Conservation (phyloP, 1,140 invertebrate genomes). For the Cylas formicarius region DNA sequence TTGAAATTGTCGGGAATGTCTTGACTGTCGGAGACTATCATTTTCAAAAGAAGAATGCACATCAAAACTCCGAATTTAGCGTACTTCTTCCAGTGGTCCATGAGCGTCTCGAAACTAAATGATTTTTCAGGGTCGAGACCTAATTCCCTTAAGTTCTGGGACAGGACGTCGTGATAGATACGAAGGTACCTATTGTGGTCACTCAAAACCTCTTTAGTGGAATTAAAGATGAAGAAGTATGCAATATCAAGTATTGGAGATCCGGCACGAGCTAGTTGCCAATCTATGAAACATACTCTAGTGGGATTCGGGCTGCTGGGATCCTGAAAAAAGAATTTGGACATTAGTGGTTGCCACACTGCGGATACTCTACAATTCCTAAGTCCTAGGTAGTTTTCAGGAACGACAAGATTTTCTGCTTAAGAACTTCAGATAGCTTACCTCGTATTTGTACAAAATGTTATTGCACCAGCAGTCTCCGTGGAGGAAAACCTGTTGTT, state of each 20-base stretch:
- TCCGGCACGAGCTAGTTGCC: conserved; percentile 47
- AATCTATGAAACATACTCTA: conserved; percentile 46
- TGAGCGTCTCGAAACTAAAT: conserved; percentile 42
- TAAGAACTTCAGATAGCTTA: too few species aligned
- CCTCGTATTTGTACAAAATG: conserved; percentile 48
- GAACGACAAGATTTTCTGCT: too few species aligned
- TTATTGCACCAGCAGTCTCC: conserved; percentile 51
- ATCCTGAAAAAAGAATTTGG: too few species aligned
- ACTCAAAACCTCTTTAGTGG: too few species aligned
- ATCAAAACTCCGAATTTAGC: conserved; percentile 16
- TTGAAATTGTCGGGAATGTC: too few species aligned
- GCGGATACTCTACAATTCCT: too few species aligned
- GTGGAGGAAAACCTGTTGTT: conserved; percentile 43
- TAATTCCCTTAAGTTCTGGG: conserved; percentile 18
- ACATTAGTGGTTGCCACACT: too few species aligned
- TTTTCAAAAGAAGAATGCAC: conserved; percentile 6
- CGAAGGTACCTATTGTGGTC: too few species aligned
- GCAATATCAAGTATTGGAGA: conserved; percentile 50
- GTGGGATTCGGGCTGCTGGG: conserved; percentile 1
- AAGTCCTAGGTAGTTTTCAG: too few species aligned
- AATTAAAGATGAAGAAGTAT: conserved; percentile 45
- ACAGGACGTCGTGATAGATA: too few species aligned
- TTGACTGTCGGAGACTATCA: too few species aligned
- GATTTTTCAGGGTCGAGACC: conserved; percentile 41
- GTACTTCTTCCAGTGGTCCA: conserved; percentile 37